Conservation (phyloP, 1,140 invertebrate species). For the Phenacoccus solenopsis region DNA sequence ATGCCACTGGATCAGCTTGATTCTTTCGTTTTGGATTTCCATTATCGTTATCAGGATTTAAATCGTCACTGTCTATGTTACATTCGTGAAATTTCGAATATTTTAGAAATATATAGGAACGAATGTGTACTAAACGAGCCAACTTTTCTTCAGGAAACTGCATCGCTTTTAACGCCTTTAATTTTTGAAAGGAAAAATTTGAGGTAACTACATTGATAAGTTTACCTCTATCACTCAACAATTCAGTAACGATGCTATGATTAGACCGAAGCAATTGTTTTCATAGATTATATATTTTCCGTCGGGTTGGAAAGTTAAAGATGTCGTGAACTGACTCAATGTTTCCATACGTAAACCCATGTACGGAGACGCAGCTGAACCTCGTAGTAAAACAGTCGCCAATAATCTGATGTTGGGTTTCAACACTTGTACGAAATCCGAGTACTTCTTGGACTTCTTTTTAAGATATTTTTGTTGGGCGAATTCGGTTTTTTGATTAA, state of each 20-base stretch:
- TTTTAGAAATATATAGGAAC: conserved; percentile 37
- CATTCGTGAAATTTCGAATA: neutral
- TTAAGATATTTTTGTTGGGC: conserved; percentile 89
- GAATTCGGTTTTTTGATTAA: conserved; percentile 75
- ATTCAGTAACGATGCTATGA: conserved; percentile 67
- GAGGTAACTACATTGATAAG: conserved; percentile 66
- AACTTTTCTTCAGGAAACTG: conserved; percentile 54
- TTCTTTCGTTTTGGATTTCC: conserved; percentile 27
- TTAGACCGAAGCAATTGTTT: conserved; percentile 66
- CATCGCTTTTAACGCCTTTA: conserved; percentile 60
- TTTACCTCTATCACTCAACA: conserved; percentile 47
- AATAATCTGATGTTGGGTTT: conserved; percentile 61
- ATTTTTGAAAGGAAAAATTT: conserved; percentile 62
- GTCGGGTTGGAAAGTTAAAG: conserved; percentile 61
- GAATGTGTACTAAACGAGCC: conserved; percentile 50
- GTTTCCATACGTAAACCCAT: conserved; percentile 73
- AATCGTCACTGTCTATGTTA: neutral
- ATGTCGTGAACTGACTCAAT: conserved; percentile 70
- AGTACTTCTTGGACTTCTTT: conserved; percentile 88
- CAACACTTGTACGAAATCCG: conserved; percentile 57
- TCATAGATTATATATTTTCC: conserved; percentile 77
- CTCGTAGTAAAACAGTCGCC: conserved; percentile 56
- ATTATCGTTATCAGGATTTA: conserved; percentile 20
- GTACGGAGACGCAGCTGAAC: conserved; percentile 43
- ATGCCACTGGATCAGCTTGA: conserved; percentile 22